Evolutionary conservation across 2,113 vertebrate species (phyloP), one percentile per base, ranked within the genome.

Genomic region (Pagrus major): DNA sequence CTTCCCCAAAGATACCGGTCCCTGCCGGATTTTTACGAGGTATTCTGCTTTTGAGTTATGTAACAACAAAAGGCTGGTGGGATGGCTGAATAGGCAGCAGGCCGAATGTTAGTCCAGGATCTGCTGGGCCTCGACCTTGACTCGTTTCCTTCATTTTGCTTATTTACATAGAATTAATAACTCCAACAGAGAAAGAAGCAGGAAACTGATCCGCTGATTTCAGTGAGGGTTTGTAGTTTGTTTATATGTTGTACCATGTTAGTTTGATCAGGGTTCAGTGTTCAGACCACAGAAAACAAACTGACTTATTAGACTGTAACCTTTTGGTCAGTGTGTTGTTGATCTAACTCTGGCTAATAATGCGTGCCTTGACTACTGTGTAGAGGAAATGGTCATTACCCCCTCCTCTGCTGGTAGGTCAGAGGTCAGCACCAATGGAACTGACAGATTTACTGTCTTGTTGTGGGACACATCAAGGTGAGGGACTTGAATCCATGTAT

Each of bases 41-140:
- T n/a, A 46, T 51, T 81, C 59, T 69, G 55, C 25, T 61, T 80
- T 55, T 47, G 64, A 8, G 61, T 92, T 90, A 78, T 61, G 80
- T 65, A 89, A 87, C 73, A 37, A 16, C 15, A 74, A 78, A 75
- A 46, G 58, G 46, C 51, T 46, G 54, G 29, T 25, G 23, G 71
- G 44, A 16, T 25, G 42, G 60, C 37, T 37, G 33, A 67, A 47
- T 55, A 65, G 52, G 71, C 67, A 33, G 46, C 44, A 14, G 49
- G 23, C 63, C 14, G 18, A 10, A n/a, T n/a, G 18, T 58, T 61
- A 37, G 33, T 58, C 27, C 49, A 15, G 10, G 20, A 25, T 67
- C 54, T 52, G 9, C 25, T 20, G 37, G 52, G 27, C 2, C 58
- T 39, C 16, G 16, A 49, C 61, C 20, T 61, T 9, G 3, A 39